These are phyloP conservation scores for Melanaphis sacchari DNA, from an alignment of 1,140 invertebrate species.

Conservation along the genomic window DNA sequence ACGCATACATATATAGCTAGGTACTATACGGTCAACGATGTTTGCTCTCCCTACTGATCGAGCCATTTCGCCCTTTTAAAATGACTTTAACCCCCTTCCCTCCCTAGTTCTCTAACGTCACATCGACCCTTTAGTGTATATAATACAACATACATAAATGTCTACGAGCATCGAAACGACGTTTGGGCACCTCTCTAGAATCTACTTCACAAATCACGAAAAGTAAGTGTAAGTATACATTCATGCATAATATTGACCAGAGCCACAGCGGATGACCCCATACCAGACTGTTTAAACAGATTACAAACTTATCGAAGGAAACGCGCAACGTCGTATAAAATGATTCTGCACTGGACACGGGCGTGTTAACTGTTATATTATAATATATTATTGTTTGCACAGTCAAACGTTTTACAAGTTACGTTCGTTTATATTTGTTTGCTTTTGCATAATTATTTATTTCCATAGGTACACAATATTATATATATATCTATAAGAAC, in stretches of 20 bases:
- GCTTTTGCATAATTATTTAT: not conserved
- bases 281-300: not conserved
- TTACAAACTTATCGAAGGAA: not conserved
- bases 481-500: not conserved
- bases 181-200: not conserved
- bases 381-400: not conserved
- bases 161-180: not conserved
- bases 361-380: not conserved
- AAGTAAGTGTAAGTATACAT: constrained; percentile 6
- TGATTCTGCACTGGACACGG: not conserved
- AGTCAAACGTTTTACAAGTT: not conserved
- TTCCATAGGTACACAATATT: not conserved
- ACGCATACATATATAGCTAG: not conserved
- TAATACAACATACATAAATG: too few relatives aligned
- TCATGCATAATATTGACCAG: not conserved
- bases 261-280: not conserved
- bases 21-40: constrained; percentile 12
- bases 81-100: not conserved
- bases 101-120: too few relatives aligned
- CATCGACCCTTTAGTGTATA: not conserved
- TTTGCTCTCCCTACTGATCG: constrained; percentile 13
- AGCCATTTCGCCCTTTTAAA: not conserved
- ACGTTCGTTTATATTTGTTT: not conserved
- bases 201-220: not conserved
- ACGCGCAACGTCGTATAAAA: not conserved